phyloP scores from a whole-genome alignment of 2,888 invertebrate species.

The Amblyjoppa proteus region DNA sequence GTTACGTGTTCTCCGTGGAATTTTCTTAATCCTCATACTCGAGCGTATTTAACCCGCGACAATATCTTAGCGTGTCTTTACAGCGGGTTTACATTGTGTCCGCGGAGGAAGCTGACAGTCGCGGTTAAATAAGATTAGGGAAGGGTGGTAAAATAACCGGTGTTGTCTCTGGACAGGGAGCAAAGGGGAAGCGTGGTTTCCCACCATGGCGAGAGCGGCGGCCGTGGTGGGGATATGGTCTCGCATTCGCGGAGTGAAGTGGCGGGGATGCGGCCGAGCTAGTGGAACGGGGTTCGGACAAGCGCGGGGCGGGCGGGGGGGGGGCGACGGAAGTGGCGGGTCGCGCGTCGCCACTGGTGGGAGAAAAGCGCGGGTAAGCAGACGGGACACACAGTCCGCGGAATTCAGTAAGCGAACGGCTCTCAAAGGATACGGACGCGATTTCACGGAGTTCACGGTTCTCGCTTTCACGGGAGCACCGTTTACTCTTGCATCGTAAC shows the following conservation, averaged over 20 bases:
- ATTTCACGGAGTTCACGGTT: conserved; percentile 66
- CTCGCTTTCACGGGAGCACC: conserved; percentile 26
- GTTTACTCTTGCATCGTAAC: conserved; percentile 28
- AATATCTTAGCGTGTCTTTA: conserved; percentile 7
- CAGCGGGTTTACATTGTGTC: not conserved
- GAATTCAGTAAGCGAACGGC: conserved; percentile 84
- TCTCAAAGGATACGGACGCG: conserved; percentile 80
- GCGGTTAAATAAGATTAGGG: conserved; percentile 62
- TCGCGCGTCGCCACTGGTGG: conserved; percentile 60
- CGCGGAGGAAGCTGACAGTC: conserved; percentile 20
- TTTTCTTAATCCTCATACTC: not conserved
- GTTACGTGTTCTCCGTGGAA: not conserved
- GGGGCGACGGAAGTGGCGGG: conserved; percentile 70
- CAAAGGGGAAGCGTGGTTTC: conserved; percentile 33
- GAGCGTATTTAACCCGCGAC: not conserved
- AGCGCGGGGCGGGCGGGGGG: conserved; percentile 50
- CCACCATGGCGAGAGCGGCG: conserved; percentile 23
- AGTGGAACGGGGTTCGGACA: conserved; percentile 34
- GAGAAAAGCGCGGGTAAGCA: conserved; percentile 84
- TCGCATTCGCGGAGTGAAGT: not conserved
- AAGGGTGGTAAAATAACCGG: conserved; percentile 65
- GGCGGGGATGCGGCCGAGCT: not conserved
- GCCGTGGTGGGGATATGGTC: conserved; percentile 60
- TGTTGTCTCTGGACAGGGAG: conserved; percentile 4
- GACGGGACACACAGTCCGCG: conserved; percentile 79